phyloP scores from a whole-genome alignment of 35 echinoderm and acorn worm genomes.

The Hemicentrotus pulcherrimus region DNA sequence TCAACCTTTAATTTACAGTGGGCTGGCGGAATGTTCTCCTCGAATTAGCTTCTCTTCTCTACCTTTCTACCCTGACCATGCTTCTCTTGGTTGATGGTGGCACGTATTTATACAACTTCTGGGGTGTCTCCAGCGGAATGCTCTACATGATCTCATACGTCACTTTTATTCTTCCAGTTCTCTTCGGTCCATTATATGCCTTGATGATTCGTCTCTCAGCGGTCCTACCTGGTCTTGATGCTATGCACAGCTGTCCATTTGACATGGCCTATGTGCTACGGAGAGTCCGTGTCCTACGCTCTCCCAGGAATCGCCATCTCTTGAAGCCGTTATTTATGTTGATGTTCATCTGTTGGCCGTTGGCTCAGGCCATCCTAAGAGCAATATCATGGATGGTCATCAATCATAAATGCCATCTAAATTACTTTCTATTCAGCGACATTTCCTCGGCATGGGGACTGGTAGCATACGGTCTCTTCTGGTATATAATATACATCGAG shows the following conservation, averaged over 20 bases:
- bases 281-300: not conserved
- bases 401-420: not conserved
- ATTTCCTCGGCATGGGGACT: not conserved
- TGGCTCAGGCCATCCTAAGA: not conserved
- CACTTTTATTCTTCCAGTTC: not conserved
- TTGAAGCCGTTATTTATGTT: not conserved
- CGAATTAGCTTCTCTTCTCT: not conserved
- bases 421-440: not conserved
- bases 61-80: not conserved
- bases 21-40: not conserved
- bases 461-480: not conserved
- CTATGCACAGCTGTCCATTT: not conserved
- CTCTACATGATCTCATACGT: conserved; percentile 13
- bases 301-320: not conserved
- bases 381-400: not conserved
- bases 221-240: not conserved
- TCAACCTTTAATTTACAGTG: not conserved
- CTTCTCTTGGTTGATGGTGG: not conserved
- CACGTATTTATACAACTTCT: not conserved
- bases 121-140: not conserved
- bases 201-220: not conserved
- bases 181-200: not conserved
- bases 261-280: not conserved
- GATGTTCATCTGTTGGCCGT: not conserved
- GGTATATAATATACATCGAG: not conserved